A percentile compares a stretch with the other conserved stretches of the same genome.
phyloP scores from a whole-genome alignment of 1,140 invertebrate species.

The Araneus ventricosus region DNA sequence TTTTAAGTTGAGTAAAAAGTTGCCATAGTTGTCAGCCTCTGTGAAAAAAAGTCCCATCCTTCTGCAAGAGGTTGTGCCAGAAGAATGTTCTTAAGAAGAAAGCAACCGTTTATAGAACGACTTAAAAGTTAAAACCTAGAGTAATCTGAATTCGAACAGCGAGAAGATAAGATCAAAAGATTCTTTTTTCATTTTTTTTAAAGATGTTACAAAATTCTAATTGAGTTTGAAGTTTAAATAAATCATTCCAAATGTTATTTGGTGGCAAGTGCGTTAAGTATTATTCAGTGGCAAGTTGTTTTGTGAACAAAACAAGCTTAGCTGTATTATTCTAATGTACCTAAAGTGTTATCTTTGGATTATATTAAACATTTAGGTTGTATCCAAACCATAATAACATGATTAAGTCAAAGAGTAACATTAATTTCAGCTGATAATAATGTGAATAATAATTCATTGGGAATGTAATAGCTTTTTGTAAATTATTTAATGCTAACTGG shows the following conservation, averaged over 20 bases:
- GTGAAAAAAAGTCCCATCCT: background rate
- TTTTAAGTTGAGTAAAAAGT: conserved; percentile 46
- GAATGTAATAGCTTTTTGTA: too few relatives aligned
- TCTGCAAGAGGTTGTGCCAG: background rate
- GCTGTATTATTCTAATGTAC: background rate
- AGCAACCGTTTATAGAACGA: background rate
- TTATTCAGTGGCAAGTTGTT: background rate
- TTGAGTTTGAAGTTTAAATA: background rate
- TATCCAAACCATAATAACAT: background rate
- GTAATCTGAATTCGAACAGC: background rate
- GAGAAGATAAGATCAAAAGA: background rate
- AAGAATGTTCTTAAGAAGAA: background rate
- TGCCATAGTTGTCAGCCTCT: background rate
- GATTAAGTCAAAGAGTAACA: background rate
- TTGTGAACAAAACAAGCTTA: background rate
- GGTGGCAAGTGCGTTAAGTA: background rate
- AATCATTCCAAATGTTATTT: background rate
- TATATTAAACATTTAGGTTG: background rate
- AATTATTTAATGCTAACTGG: too few relatives aligned
- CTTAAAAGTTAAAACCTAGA: background rate
- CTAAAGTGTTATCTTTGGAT: background rate
- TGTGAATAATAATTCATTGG: too few relatives aligned
- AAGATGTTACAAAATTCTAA: background rate
- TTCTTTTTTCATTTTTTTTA: background rate
- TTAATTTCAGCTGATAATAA: too few relatives aligned